These are phyloP conservation scores for Nansenia antarctica DNA, from an alignment of 2,113 vertebrate genomes.

Conservation along the genomic window DNA sequence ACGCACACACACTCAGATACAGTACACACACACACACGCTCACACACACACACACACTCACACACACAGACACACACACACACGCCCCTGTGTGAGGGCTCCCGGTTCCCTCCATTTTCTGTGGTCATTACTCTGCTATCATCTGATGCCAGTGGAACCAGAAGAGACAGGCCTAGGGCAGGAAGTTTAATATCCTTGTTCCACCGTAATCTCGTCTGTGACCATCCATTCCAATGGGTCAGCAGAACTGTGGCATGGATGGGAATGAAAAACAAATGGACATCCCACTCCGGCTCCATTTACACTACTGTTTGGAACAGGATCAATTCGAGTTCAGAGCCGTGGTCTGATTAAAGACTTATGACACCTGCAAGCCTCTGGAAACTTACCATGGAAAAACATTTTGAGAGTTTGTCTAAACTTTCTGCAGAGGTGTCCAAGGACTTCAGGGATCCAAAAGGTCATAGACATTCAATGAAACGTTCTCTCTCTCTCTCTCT, in stretches of 20 bases:
- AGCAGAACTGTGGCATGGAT: not conserved
- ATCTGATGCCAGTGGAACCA: slow-evolving; percentile 3
- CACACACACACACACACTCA: too few species aligned
- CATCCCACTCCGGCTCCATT: not conserved
- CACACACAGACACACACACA: too few species aligned
- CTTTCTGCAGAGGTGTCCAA: not conserved
- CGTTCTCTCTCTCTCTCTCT: too few species aligned
- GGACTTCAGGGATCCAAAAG: not conserved
- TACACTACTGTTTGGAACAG: not conserved
- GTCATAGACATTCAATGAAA: too few species aligned
- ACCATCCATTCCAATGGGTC: not conserved
- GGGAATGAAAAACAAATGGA: not conserved
- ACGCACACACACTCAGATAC: too few species aligned
- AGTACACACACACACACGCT: too few species aligned
- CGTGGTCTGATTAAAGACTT: not conserved
- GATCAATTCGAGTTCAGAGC: not conserved
- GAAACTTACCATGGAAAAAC: not conserved
- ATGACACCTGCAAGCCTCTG: not conserved
- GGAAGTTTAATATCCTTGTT: not conserved
- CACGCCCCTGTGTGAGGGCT: not conserved
- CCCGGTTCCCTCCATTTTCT: slow-evolving; percentile 20
- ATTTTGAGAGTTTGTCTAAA: not conserved
- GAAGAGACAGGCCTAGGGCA: not conserved
- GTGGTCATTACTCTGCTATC: slow-evolving; percentile 26
- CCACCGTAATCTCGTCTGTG: not conserved